A percentile compares a stretch with the other conserved stretches of the same genome.
These are phyloP conservation scores for Tragelaphus scriptus DNA, from an alignment of 2,113 vertebrate genomes.

Conservation along the genomic window DNA sequence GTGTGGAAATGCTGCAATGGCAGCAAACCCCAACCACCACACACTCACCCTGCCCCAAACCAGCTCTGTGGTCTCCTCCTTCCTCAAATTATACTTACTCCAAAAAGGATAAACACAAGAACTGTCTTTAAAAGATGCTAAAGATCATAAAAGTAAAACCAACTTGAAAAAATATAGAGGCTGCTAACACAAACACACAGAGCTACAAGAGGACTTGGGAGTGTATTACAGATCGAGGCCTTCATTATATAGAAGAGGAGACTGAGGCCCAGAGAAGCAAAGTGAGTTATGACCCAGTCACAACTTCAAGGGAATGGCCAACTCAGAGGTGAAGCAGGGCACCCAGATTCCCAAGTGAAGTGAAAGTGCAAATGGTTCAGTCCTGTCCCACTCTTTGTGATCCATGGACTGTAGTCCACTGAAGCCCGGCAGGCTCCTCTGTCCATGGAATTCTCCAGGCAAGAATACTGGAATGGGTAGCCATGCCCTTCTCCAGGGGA, in stretches of 20 bases:
- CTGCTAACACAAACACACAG: background rate
- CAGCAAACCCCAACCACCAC: slow-evolving; percentile 57
- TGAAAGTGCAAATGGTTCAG: background rate
- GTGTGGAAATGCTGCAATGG: slow-evolving; percentile 44
- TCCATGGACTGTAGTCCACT: background rate
- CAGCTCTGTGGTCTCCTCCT: slow-evolving; percentile 21
- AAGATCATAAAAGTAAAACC: slow-evolving; percentile 38
- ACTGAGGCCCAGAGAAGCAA: background rate
- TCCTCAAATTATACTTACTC: slow-evolving; percentile 43
- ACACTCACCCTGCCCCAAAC: slow-evolving; percentile 59
- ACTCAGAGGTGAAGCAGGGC: background rate
- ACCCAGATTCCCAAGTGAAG: background rate
- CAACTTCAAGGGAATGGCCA: background rate
- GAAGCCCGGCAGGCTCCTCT: background rate
- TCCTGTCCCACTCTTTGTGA: background rate
- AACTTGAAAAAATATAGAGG: background rate
- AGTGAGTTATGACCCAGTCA: background rate
- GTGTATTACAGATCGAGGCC: background rate
- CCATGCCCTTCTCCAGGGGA: background rate
- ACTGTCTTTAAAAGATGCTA: background rate
- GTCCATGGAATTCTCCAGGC: background rate
- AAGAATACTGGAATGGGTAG: background rate
- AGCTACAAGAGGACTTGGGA: background rate
- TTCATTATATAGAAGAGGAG: background rate
- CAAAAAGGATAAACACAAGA: slow-evolving; percentile 47